Base-by-base conservation (phyloP, 2,797 vertebrate genomes). In the Sciaenops ocellatus region DNA sequence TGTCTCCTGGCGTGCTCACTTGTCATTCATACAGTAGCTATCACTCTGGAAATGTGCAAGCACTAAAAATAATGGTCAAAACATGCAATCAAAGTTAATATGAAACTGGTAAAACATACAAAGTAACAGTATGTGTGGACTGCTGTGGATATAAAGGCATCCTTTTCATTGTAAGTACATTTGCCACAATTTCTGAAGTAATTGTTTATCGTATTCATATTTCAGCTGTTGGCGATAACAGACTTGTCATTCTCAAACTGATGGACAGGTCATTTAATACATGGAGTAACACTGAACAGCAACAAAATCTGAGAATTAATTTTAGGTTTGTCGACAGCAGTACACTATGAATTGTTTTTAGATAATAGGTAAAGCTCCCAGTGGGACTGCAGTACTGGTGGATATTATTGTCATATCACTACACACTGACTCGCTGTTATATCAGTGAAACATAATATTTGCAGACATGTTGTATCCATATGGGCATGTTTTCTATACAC, bases 361-460 rank as follows among this genome's bases (percentile, higher is more conserved):
- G 30, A 48, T 57, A 54, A 26, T 26, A 41, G 26, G 7, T 48
- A 16, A 41, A 52, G 26, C 47, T 44, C 64, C 20, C 51, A 48
- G 20, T 28, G 59, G 38, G 46, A 30, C 62, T 69, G 62, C 38
- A 41, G 41, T 38, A 20, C 24, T 79, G 24, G 0, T 4, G 6
- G 12, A 55, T 72, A 20, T 67, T 78, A n/a, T 65, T 76, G 30
- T 69, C 47, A 57, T 66, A 28, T 70, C 60, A 79, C 44, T 57
- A 68, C 22, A 42, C 56, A 65, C 50, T 54, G 60, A 65, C 47
- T 52, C 57, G 68, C 76, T 74, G 73, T 44, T 72, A 71, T 57
- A 51, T 74, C 80, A 60, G 52, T 55, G 12, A 55, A 63, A 47
- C 66, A 16, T 83, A 75, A 81, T 79, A 63, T 80, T 78, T 76